Conservation (phyloP, 2,113 vertebrate genomes). For the Odobenus rosmarus region DNA sequence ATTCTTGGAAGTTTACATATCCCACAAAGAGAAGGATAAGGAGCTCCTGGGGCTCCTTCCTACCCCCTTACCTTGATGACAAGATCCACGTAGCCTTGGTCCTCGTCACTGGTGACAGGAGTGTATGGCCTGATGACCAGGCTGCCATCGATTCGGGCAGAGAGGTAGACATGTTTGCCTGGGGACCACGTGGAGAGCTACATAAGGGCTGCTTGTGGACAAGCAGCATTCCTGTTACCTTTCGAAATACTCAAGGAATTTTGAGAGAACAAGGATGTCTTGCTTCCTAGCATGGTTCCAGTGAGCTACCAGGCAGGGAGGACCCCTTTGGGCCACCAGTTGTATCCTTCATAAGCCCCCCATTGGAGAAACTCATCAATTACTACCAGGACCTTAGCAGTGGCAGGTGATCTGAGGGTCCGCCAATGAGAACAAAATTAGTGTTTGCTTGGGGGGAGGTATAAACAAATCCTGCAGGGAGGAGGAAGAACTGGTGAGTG, state of each 20-base stretch:
- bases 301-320: neutral
- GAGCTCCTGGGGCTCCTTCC: neutral
- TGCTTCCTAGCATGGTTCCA: neutral
- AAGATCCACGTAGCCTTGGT: conserved; percentile 86
- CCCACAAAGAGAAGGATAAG: neutral
- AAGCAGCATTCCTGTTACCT: neutral
- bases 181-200: neutral
- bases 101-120: conserved; percentile 86
- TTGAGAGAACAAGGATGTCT: neutral
- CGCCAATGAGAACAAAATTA: neutral
- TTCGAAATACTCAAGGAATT: neutral
- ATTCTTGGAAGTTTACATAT: neutral
- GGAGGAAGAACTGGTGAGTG: neutral
- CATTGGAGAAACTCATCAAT: neutral
- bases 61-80: conserved; percentile 85
- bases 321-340: neutral
- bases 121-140: conserved; percentile 87
- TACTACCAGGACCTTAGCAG: neutral
- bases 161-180: conserved; percentile 88
- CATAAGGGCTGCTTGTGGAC: neutral
- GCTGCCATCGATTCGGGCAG: conserved; percentile 85
- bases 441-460: neutral
- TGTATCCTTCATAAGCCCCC: neutral
- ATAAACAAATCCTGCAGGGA: neutral
- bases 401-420: neutral